Evolutionary conservation across 64 coral and sea anemone species (phyloP).

Genomic region (Actinia equina): DNA sequence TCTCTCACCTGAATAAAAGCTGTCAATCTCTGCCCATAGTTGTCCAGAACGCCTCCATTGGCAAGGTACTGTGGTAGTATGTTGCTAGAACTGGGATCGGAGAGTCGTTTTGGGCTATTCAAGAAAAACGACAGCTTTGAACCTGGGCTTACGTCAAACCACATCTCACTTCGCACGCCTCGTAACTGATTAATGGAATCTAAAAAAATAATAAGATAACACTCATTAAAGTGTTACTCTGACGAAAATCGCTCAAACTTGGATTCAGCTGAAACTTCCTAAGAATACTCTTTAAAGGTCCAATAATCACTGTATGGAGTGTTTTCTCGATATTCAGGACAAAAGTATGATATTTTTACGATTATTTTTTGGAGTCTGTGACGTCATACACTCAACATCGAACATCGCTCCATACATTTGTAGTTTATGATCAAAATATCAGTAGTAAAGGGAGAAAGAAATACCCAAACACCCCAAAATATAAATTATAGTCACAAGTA

Average conservation of each 20-base stretch:
- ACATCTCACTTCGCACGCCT: slow-evolving; percentile 14
- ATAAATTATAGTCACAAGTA: too few species aligned
- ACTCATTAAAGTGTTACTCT: not conserved
- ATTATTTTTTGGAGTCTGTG: too few species aligned
- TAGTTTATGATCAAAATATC: too few species aligned
- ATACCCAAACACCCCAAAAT: too few species aligned
- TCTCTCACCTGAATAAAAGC: slow-evolving; percentile 12
- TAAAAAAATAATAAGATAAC: not conserved
- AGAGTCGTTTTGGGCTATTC: not conserved
- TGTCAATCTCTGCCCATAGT: slow-evolving; percentile 11
- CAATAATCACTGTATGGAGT: too few species aligned
- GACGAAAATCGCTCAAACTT: not conserved
- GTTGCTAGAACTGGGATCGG: not conserved
- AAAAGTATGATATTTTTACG: too few species aligned
- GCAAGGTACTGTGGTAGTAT: not conserved
- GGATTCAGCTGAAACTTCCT: too few species aligned
- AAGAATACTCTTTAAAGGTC: too few species aligned
- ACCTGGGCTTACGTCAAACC: not conserved
- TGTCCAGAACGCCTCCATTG: not conserved
- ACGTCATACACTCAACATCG: too few species aligned
- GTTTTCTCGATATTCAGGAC: too few species aligned
- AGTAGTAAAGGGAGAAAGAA: too few species aligned
- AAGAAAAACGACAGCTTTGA: not conserved
- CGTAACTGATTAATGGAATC: slow-evolving; percentile 10
- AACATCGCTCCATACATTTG: too few species aligned